Percentiles rank a stretch among this genome's conserved stretches.
phyloP scores from a whole-genome alignment of 2,113 vertebrate species.

The Sapajus apella region DNA sequence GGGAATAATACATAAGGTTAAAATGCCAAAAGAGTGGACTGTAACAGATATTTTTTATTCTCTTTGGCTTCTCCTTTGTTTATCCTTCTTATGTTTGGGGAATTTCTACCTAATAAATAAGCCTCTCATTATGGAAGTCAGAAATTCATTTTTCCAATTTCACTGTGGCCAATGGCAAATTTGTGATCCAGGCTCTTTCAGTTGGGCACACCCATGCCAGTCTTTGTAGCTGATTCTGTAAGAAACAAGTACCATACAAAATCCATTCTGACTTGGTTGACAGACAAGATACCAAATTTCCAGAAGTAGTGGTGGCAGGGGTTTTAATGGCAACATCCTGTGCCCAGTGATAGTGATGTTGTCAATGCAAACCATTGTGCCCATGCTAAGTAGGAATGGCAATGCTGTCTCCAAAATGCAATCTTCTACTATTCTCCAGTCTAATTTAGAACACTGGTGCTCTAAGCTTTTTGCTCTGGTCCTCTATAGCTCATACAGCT shows the following conservation, averaged over 20 bases:
- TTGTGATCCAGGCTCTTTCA: no score
- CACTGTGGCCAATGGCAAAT: background rate
- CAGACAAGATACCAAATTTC: background rate
- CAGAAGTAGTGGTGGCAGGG: background rate
- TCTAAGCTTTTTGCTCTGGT: background rate
- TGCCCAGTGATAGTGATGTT: background rate
- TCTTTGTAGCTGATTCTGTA: background rate
- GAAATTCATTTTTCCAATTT: background rate
- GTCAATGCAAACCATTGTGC: background rate
- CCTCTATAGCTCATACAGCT: background rate
- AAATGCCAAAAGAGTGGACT: background rate
- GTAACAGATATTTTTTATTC: background rate
- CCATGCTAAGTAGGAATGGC: background rate
- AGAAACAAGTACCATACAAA: background rate
- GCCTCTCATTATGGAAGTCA: background rate
- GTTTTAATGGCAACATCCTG: background rate
- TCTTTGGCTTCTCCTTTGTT: background rate
- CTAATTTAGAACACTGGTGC: background rate
- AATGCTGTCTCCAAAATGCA: background rate
- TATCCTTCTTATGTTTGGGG: background rate
- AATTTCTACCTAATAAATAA: background rate
- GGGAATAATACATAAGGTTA: background rate
- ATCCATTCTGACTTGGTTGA: background rate
- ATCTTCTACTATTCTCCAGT: background rate
- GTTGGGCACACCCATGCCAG: no score